A percentile compares a stretch with the other conserved stretches of the same genome.
phyloP scores from a whole-genome alignment of 2,888 invertebrate species.

The Leptura quadrifasciata region DNA sequence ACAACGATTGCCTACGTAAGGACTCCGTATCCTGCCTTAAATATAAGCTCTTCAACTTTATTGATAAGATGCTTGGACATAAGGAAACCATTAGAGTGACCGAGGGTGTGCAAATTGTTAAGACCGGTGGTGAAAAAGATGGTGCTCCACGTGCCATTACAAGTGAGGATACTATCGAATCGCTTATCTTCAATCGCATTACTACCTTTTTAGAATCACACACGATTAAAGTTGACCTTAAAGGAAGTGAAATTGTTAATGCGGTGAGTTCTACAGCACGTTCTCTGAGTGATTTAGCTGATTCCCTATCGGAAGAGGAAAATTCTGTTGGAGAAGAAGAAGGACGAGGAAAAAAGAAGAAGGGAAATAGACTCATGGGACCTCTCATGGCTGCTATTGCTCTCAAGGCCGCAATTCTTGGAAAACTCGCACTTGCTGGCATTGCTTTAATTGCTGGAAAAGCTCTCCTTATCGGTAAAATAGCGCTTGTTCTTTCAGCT shows the following conservation, averaged over 20 bases:
- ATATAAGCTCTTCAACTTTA: constrained; percentile 90
- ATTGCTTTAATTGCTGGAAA: constrained; percentile 91
- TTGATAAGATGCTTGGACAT: constrained; percentile 88
- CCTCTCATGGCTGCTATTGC: constrained; percentile 85
- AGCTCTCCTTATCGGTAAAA: constrained; percentile 88
- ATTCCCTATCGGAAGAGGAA: constrained; percentile 78
- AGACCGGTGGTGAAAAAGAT: constrained; percentile 82
- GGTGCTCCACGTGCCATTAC: constrained; percentile 85
- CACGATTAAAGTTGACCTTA: constrained; percentile 88
- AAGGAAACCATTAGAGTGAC: constrained; percentile 87
- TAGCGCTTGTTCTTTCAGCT: constrained; percentile 88
- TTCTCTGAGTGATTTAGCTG: constrained; percentile 84
- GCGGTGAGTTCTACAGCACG: constrained; percentile 88
- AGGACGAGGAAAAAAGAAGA: constrained; percentile 87
- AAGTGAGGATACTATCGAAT: constrained; percentile 81
- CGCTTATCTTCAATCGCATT: constrained; percentile 80
- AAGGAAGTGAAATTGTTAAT: constrained; percentile 88
- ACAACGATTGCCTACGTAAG: constrained; percentile 86
- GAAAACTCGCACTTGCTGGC: constrained; percentile 86
- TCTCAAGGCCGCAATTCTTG: constrained; percentile 85
- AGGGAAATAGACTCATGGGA: constrained; percentile 86
- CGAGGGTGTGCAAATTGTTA: constrained; percentile 89
- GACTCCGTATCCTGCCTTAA: constrained; percentile 91
- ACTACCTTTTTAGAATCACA: constrained; percentile 87
- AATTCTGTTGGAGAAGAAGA: constrained; percentile 79